Percentiles rank a stretch among this genome's conserved stretches.
Conservation (phyloP, 2,797 vertebrate species). For the Pogonophryne albipinna region DNA sequence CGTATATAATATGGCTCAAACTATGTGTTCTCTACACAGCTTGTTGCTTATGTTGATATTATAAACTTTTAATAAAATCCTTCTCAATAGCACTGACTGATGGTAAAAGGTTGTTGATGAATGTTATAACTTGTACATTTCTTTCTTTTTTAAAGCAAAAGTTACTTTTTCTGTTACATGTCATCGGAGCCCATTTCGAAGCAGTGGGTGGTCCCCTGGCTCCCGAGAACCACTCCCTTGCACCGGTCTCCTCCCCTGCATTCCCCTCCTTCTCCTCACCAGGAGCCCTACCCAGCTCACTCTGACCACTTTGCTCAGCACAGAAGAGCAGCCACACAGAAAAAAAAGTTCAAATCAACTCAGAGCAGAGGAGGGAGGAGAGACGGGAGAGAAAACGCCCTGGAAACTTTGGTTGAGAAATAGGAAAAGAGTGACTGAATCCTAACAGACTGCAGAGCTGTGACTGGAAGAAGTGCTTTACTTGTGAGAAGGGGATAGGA, state of each 20-base stretch:
- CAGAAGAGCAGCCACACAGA: slow-evolving; percentile 80
- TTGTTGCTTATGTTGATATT: neutral
- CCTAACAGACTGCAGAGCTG: slow-evolving; percentile 68
- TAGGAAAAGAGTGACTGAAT: slow-evolving; percentile 73
- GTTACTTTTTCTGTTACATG: slow-evolving; percentile 46
- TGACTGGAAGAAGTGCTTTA: slow-evolving; percentile 73
- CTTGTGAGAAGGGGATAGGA: slow-evolving; percentile 71
- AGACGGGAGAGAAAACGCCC: slow-evolving; percentile 74
- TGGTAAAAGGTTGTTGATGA: neutral
- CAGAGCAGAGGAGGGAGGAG: slow-evolving; percentile 60
- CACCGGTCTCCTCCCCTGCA: slow-evolving; percentile 71
- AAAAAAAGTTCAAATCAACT: slow-evolving; percentile 73
- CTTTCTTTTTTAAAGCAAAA: slow-evolving; percentile 4
- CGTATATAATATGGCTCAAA: neutral
- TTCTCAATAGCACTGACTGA: neutral
- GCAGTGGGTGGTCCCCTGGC: slow-evolving; percentile 79
- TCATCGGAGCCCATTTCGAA: slow-evolving; percentile 52
- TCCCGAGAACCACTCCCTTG: slow-evolving; percentile 81
- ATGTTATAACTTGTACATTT: neutral
- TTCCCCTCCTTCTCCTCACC: slow-evolving; percentile 78
- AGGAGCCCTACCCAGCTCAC: slow-evolving; percentile 80
- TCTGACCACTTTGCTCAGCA: slow-evolving; percentile 85
- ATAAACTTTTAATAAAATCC: neutral
- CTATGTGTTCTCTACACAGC: neutral
- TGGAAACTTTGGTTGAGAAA: slow-evolving; percentile 78